Percentiles rank a stretch among this genome's conserved stretches.
These are phyloP conservation scores for Hermaeophaga mercurialis DNA, from an alignment of 2,888 invertebrate genomes.

Conservation along the genomic window DNA sequence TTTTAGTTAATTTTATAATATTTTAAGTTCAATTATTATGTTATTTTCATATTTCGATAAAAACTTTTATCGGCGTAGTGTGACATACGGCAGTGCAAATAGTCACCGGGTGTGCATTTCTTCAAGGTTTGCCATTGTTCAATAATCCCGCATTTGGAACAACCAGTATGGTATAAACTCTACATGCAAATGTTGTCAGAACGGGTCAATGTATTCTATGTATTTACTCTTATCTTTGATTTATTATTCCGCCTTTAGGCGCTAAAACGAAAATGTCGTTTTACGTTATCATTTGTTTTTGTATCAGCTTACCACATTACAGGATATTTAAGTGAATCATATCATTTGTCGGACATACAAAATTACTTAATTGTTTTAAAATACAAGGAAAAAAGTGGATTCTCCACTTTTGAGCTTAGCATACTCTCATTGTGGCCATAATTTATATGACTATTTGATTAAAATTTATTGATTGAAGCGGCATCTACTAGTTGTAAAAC, in stretches of 20 bases:
- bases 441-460: too few relatives aligned
- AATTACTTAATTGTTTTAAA: neutral
- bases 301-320: neutral
- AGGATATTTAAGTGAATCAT: conserved; percentile 8
- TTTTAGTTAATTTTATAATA: too few relatives aligned
- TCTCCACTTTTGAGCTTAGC: too few relatives aligned
- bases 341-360: neutral
- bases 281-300: conserved; percentile 5
- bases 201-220: conserved; percentile 17
- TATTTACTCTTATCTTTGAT: conserved; percentile 15
- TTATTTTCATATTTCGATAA: too few relatives aligned
- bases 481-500: too few relatives aligned
- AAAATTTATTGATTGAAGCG: too few relatives aligned
- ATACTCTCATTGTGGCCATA: too few relatives aligned
- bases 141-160: neutral
- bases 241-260: conserved; percentile 13
- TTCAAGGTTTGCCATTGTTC: neutral
- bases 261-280: conserved; percentile 3
- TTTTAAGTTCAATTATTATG: too few relatives aligned
- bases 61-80: too few relatives aligned
- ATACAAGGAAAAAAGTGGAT: too few relatives aligned
- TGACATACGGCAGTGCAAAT: too few relatives aligned
- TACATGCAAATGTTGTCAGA: conserved; percentile 9
- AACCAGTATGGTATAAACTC: neutral
- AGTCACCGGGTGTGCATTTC: too few relatives aligned